phyloP scores from a whole-genome alignment of 2,888 invertebrate species.

The Pyrrhosoma nymphula region DNA sequence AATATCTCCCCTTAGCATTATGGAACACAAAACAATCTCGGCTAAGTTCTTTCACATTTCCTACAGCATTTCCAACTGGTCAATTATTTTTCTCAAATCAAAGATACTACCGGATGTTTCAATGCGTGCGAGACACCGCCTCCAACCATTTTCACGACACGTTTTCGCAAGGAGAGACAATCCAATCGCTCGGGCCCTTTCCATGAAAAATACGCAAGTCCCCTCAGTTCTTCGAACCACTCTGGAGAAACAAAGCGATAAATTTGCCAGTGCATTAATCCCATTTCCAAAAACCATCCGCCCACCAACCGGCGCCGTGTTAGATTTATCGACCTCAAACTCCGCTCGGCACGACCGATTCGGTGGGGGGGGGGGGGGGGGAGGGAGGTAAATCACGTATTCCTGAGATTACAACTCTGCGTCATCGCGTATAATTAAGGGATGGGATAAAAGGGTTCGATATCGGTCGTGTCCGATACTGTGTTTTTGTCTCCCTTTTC shows the following conservation, averaged over 20 bases:
- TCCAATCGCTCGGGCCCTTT: neutral
- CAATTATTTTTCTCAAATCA: too few species aligned
- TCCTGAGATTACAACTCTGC: constrained; percentile 1
- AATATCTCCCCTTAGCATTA: too few species aligned
- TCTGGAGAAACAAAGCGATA: neutral
- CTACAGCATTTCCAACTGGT: too few species aligned
- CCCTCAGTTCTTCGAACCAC: neutral
- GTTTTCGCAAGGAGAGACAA: neutral
- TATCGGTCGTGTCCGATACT: neutral
- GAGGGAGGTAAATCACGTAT: neutral
- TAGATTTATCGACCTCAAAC: neutral
- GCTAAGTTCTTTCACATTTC: too few species aligned
- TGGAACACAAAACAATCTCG: too few species aligned
- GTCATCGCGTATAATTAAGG: constrained; percentile 18
- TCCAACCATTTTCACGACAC: neutral
- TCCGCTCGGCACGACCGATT: neutral
- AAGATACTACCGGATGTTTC: too few species aligned
- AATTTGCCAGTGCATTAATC: constrained; percentile 26
- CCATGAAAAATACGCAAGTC: neutral
- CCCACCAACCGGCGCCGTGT: neutral
- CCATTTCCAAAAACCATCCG: neutral
- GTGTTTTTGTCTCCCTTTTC: neutral
- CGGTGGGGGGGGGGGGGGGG: too few species aligned
- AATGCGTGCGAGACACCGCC: too few species aligned
- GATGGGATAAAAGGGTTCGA: neutral